These are phyloP conservation scores for Pararge aegeria DNA, from an alignment of 1,140 invertebrate genomes.

Conservation along the genomic window DNA sequence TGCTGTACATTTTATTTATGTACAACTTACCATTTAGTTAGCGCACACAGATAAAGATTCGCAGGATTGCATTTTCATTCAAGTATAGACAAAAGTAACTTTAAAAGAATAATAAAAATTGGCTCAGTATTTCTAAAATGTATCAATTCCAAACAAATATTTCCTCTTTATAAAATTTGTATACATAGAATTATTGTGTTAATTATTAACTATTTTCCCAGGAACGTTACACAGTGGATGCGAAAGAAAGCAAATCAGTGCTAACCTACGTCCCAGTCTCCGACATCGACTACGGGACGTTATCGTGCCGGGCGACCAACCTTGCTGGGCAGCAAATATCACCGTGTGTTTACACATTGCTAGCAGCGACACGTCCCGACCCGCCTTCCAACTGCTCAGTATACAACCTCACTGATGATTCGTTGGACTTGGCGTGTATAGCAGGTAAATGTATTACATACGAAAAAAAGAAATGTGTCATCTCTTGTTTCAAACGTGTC, in stretches of 20 bases:
- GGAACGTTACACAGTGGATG: slow-evolving; percentile 81
- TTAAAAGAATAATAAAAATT: too few species aligned
- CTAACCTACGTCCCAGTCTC: slow-evolving; percentile 89
- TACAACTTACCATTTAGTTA: too few species aligned
- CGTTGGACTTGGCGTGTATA: slow-evolving; percentile 81
- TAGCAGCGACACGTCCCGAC: slow-evolving; percentile 88
- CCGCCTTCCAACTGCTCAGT: slow-evolving; percentile 89
- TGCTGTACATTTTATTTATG: too few species aligned
- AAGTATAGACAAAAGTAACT: too few species aligned
- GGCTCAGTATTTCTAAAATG: too few species aligned
- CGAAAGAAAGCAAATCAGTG: slow-evolving; percentile 83
- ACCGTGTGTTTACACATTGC: slow-evolving; percentile 86
- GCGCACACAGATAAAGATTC: too few species aligned
- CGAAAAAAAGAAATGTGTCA: too few species aligned
- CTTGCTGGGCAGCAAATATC: slow-evolving; percentile 83
- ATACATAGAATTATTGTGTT: too few species aligned
- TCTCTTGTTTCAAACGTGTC: too few species aligned
- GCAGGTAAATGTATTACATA: slow-evolving; percentile 44
- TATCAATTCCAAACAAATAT: too few species aligned
- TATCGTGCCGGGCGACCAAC: slow-evolving; percentile 85
- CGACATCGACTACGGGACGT: slow-evolving; percentile 86
- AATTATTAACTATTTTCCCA: slow-evolving; percentile 27
- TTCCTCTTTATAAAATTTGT: too few species aligned
- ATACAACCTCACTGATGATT: slow-evolving; percentile 89
- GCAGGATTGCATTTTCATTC: too few species aligned